These are phyloP conservation scores for Siderastrea siderea DNA, from an alignment of 92 coral and sea anemone species.

Conservation along the genomic window DNA sequence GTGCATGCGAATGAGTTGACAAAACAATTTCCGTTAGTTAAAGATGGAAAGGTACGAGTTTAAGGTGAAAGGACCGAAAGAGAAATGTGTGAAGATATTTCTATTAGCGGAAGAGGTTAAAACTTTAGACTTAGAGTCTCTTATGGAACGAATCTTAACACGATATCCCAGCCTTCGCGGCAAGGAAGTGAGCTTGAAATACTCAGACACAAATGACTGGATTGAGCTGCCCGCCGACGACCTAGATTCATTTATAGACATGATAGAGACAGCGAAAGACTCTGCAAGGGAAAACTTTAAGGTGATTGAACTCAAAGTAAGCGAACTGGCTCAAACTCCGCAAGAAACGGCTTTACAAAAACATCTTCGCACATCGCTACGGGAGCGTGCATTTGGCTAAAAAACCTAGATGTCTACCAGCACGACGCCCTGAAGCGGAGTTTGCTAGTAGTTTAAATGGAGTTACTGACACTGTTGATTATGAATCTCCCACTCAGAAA, in stretches of 20 bases:
- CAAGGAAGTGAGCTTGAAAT: conserved; percentile 46
- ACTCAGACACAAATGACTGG: no score
- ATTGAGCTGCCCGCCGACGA: conserved; percentile 34
- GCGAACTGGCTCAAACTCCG: conserved; percentile 32
- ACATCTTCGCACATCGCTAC: conserved; percentile 23
- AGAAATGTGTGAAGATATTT: conserved; percentile 43
- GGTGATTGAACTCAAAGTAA: conserved; percentile 31
- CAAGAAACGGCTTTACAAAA: conserved; percentile 9
- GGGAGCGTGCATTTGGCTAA: conserved; percentile 21
- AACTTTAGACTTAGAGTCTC: conserved; percentile 28
- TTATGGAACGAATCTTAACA: conserved; percentile 1
- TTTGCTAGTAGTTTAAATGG: conserved; percentile 5
- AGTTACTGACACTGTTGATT: background rate
- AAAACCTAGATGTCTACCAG: conserved; percentile 7
- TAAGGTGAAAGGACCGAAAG: conserved; percentile 16
- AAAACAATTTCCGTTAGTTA: background rate
- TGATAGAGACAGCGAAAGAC: background rate
- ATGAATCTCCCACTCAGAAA: conserved; percentile 54
- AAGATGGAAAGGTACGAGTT: background rate
- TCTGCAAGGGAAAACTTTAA: background rate
- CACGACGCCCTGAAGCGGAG: conserved; percentile 14
- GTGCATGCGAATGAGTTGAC: no score
- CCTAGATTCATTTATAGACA: conserved; percentile 61
- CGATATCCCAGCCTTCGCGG: conserved; percentile 41
- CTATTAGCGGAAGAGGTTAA: conserved; percentile 25